Evolutionary conservation across 1,140 invertebrate genomes (phyloP).

Genomic region (Vanessa atalanta): DNA sequence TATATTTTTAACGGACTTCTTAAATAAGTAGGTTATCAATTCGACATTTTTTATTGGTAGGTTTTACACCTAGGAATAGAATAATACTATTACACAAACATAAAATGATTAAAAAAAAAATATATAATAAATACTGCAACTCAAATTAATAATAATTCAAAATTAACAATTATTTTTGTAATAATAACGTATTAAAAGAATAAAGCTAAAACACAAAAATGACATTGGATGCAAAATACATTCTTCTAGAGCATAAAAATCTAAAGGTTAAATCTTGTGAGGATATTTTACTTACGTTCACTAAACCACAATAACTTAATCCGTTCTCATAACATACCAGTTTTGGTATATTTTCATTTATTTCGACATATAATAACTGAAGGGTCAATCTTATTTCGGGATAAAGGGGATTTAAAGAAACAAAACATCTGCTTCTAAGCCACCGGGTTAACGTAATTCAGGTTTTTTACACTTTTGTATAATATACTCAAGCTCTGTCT

Average conservation of each 20-base stretch:
- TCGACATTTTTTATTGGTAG: too few relatives aligned
- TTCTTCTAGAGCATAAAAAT: not conserved
- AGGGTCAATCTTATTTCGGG: slow-evolving; percentile 11
- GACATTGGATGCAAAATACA: too few relatives aligned
- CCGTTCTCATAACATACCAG: not conserved
- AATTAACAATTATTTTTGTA: too few relatives aligned
- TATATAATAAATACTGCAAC: too few relatives aligned
- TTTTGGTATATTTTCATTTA: slow-evolving; percentile 11
- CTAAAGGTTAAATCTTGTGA: not conserved
- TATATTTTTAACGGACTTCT: too few relatives aligned
- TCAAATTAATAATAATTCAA: too few relatives aligned
- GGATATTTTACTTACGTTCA: not conserved
- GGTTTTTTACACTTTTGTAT: not conserved
- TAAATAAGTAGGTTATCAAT: too few relatives aligned
- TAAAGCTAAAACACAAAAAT: too few relatives aligned
- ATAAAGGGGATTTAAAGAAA: slow-evolving; percentile 12
- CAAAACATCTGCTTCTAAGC: not conserved
- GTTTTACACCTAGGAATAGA: too few relatives aligned
- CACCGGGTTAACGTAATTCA: not conserved
- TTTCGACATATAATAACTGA: slow-evolving; percentile 4
- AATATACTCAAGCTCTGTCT: not conserved
- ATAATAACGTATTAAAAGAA: too few relatives aligned
- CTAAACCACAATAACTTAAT: not conserved
- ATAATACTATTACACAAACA: too few relatives aligned
- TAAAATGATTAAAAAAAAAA: too few relatives aligned